phyloP scores from a whole-genome alignment of 1,140 invertebrate genomes.

The Hyles euphorbiae region DNA sequence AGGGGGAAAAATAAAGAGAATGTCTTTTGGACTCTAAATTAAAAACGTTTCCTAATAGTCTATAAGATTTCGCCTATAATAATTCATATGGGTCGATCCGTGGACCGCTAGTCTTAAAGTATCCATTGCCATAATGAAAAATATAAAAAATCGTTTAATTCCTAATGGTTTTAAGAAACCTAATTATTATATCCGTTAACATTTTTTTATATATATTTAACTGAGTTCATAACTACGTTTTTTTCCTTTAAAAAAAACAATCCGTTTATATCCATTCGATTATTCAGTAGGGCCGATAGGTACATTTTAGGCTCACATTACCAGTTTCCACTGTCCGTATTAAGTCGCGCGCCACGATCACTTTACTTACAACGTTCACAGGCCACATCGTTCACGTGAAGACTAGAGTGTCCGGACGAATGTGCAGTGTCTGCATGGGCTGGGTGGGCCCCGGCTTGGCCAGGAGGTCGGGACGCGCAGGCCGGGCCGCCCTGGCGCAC shows the following conservation, averaged over 20 bases:
- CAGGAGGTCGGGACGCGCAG: conserved; percentile 53
- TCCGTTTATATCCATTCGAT: conserved; percentile 54
- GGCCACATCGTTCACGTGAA: conserved; percentile 55
- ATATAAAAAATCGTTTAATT: conserved; percentile 67
- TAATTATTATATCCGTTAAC: conserved; percentile 69
- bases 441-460: conserved; percentile 59
- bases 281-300: conserved; percentile 64
- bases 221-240: conserved; percentile 46
- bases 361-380: conserved; percentile 3
- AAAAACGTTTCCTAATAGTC: conserved; percentile 56
- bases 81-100: conserved; percentile 30
- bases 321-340: conserved; percentile 32
- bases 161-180: conserved; percentile 70
- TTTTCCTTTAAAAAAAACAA: conserved; percentile 14
- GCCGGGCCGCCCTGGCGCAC: conserved; percentile 58
- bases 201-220: conserved; percentile 64
- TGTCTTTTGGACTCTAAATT: conserved; percentile 71
- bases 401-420: conserved; percentile 63
- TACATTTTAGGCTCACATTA: conserved; percentile 51
- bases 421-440: conserved; percentile 56
- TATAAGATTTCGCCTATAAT: conserved; percentile 54
- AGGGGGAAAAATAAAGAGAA: conserved; percentile 53
- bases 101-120: conserved; percentile 57
- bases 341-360: background rate
- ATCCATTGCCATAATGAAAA: conserved; percentile 68